Percentiles rank a stretch among this genome's conserved stretches.
These are phyloP conservation scores for Pyrrhia umbra DNA, from an alignment of 2,888 invertebrate species.

Conservation along the genomic window DNA sequence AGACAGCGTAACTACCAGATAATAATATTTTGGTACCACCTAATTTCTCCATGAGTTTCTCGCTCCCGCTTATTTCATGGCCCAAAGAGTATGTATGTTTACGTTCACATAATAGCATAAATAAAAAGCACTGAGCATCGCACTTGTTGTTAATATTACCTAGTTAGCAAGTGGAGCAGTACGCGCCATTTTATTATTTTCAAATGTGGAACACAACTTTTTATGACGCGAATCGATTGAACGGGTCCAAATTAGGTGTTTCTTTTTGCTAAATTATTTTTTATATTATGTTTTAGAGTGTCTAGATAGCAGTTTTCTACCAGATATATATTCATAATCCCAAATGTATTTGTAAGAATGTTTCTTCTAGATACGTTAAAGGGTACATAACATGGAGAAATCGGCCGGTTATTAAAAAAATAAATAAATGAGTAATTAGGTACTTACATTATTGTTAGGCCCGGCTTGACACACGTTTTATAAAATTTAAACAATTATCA, in stretches of 20 bases:
- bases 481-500: too few relatives aligned
- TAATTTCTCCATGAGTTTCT: not conserved
- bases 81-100: conserved; percentile 37
- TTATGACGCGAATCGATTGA: conserved; percentile 24
- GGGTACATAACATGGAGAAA: too few relatives aligned
- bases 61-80: conserved; percentile 18
- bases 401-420: too few relatives aligned
- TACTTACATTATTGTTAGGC: too few relatives aligned
- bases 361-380: too few relatives aligned
- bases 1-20: too few relatives aligned
- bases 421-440: too few relatives aligned
- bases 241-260: conserved; percentile 19
- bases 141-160: conserved; percentile 54
- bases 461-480: too few relatives aligned
- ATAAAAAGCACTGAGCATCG: conserved; percentile 49
- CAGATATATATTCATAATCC: too few relatives aligned
- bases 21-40: not conserved
- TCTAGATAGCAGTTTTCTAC: too few relatives aligned
- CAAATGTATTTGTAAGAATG: too few relatives aligned
- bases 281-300: too few relatives aligned
- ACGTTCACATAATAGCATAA: conserved; percentile 35
- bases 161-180: conserved; percentile 60
- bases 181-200: conserved; percentile 48
- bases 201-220: conserved; percentile 40
- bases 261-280: not conserved